phyloP scores from a whole-genome alignment of 2,113 vertebrate genomes.

The Triplophysa rosa region DNA sequence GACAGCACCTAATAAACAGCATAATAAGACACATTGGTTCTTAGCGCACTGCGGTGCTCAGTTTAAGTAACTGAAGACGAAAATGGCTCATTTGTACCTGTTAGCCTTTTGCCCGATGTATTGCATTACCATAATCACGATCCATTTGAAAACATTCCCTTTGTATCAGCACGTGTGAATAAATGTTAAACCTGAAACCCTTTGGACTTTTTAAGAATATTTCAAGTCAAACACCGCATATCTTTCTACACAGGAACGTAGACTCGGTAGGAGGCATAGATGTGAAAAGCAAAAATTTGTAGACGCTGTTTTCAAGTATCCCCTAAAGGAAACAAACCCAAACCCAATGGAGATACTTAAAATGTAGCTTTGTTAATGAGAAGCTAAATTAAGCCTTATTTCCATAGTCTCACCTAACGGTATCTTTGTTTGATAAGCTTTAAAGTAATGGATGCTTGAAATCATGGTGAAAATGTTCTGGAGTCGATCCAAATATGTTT shows the following conservation, averaged over 20 bases:
- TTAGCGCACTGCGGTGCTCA: neutral
- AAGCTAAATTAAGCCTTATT: slow-evolving; percentile 27
- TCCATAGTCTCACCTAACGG: slow-evolving; percentile 8
- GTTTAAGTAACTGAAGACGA: slow-evolving; percentile 24
- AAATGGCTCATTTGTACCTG: slow-evolving; percentile 43
- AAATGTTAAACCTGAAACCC: slow-evolving; percentile 13
- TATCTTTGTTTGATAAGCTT: slow-evolving; percentile 27
- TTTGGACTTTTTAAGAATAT: neutral
- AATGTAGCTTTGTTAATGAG: slow-evolving; percentile 27
- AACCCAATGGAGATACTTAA: slow-evolving; percentile 4
- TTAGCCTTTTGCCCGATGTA: slow-evolving; percentile 26
- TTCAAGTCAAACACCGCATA: slow-evolving; percentile 18
- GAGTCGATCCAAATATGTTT: neutral
- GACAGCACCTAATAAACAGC: neutral
- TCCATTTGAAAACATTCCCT: slow-evolving; percentile 37
- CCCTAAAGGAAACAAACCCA: neutral
- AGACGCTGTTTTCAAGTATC: neutral
- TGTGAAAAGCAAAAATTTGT: slow-evolving; percentile 9
- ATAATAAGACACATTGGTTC: slow-evolving; percentile 8
- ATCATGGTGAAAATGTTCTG: neutral
- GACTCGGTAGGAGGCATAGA: slow-evolving; percentile 12
- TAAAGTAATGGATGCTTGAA: neutral
- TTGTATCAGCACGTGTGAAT: slow-evolving; percentile 23
- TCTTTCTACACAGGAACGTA: slow-evolving; percentile 14
- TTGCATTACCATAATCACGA: slow-evolving; percentile 45